Conservation (phyloP, 37 sponge, comb jelly and placozoan genomes). For the Cladorhizidae sp. region DNA sequence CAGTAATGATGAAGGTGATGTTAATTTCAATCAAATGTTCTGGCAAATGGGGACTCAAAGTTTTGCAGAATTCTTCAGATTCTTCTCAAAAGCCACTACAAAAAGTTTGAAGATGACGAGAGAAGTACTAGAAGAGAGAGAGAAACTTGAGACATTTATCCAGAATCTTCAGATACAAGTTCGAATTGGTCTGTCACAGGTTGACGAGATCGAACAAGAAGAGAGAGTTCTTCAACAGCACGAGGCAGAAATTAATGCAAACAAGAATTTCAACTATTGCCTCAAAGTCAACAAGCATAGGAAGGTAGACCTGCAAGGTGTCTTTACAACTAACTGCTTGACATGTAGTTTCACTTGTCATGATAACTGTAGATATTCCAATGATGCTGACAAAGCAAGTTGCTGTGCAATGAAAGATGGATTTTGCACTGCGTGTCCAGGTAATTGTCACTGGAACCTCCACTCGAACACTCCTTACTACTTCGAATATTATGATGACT, state of each 20-base stretch:
- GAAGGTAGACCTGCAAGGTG: constrained; percentile 50
- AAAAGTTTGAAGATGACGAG: constrained; percentile 57
- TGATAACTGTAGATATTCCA: constrained; percentile 34
- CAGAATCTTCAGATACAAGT: constrained; percentile 56
- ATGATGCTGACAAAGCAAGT: constrained; percentile 54
- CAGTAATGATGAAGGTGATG: constrained; percentile 3
- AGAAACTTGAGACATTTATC: constrained; percentile 50
- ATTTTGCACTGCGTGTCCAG: constrained; percentile 53
- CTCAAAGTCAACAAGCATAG: constrained; percentile 32
- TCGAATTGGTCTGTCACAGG: constrained; percentile 24
- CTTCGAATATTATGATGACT: constrained; percentile 54
- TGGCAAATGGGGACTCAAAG: constrained; percentile 77
- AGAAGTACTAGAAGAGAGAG: constrained; percentile 60
- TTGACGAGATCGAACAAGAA: constrained; percentile 60
- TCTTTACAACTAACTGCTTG: constrained; percentile 72
- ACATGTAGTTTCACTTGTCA: constrained; percentile 82
- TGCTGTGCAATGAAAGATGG: constrained; percentile 71
- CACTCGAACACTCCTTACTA: constrained; percentile 62
- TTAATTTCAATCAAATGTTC: constrained; percentile 53
- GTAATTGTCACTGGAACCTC: constrained; percentile 55
- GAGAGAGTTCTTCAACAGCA: constrained; percentile 29
- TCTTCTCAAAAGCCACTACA: constrained; percentile 3
- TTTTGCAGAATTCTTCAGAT: constrained; percentile 56
- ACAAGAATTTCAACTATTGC: constrained; percentile 62
- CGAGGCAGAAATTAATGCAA: constrained; percentile 42